phyloP scores from a whole-genome alignment of 92 coral and sea anemone genomes.

The Epizoanthus illoricatus region DNA sequence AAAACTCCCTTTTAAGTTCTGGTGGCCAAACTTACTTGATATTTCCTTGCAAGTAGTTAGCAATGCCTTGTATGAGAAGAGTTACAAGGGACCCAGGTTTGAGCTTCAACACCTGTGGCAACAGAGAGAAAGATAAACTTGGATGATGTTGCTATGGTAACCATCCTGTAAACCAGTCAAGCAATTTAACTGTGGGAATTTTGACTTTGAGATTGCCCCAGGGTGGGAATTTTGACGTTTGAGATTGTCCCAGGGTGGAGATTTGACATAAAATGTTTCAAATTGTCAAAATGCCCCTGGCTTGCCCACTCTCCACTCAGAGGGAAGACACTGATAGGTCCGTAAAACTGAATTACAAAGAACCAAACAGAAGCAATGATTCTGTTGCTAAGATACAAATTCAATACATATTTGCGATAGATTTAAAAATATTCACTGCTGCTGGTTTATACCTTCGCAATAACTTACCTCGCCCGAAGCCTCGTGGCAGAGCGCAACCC shows the following conservation, averaged over 20 bases:
- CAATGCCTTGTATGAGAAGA: slow-evolving; percentile 75
- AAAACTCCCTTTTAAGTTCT: background rate
- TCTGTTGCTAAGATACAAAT: background rate
- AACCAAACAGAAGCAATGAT: background rate
- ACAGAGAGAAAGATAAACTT: background rate
- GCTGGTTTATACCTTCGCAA: too few relatives aligned
- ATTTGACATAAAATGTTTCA: too few relatives aligned
- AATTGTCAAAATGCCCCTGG: too few relatives aligned
- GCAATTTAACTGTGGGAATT: too few relatives aligned
- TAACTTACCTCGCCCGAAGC: slow-evolving; percentile 78
- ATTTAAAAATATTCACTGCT: too few relatives aligned
- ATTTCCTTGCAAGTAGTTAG: slow-evolving; percentile 70
- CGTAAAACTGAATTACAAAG: background rate
- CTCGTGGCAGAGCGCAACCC: slow-evolving; percentile 80
- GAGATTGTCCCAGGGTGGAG: too few relatives aligned
- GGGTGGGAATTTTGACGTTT: too few relatives aligned
- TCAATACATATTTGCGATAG: too few relatives aligned
- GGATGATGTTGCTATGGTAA: background rate
- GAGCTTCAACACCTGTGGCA: slow-evolving; percentile 67
- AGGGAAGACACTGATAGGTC: too few relatives aligned
- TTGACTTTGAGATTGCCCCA: too few relatives aligned
- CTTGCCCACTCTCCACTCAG: too few relatives aligned
- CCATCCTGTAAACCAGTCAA: background rate
- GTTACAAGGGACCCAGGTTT: slow-evolving; percentile 63
- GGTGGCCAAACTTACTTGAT: slow-evolving; percentile 51